Evolutionary conservation across 2,888 invertebrate genomes (phyloP).

Genomic region (Cetonia aurata): DNA sequence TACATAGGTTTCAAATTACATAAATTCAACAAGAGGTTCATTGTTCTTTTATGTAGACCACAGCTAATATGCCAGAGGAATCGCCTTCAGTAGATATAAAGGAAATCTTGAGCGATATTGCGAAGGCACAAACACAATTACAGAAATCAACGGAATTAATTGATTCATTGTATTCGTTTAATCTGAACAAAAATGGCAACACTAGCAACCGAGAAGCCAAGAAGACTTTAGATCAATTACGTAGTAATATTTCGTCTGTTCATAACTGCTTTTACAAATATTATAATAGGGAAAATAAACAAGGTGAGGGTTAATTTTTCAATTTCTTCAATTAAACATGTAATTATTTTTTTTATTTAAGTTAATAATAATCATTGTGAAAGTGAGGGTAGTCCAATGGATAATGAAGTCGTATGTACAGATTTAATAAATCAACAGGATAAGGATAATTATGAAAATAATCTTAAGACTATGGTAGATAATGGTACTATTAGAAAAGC

Average conservation of each 20-base stretch:
- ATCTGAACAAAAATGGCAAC: background rate
- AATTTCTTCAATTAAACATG: background rate
- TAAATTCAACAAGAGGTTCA: too few species aligned
- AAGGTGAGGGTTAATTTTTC: slow-evolving; percentile 1
- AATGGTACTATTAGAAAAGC: background rate
- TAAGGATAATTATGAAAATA: background rate
- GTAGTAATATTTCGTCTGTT: background rate
- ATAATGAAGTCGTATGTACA: background rate
- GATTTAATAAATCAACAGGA: background rate
- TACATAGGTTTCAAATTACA: too few species aligned
- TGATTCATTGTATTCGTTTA: slow-evolving; percentile 1
- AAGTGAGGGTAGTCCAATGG: background rate
- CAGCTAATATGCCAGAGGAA: slow-evolving; percentile 40
- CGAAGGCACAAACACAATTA: background rate
- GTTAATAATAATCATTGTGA: background rate
- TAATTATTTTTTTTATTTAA: background rate
- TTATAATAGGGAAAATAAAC: slow-evolving; percentile 1
- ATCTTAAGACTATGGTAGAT: background rate
- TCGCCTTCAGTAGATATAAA: slow-evolving; percentile 42
- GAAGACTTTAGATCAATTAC: background rate
- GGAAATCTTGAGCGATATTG: slow-evolving; percentile 47
- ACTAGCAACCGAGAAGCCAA: background rate
- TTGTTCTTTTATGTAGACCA: too few species aligned
- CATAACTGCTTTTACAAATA: slow-evolving; percentile 1
- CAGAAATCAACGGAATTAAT: background rate